Conservation (phyloP, 1,140 invertebrate genomes). For the Bombyx mori region DNA sequence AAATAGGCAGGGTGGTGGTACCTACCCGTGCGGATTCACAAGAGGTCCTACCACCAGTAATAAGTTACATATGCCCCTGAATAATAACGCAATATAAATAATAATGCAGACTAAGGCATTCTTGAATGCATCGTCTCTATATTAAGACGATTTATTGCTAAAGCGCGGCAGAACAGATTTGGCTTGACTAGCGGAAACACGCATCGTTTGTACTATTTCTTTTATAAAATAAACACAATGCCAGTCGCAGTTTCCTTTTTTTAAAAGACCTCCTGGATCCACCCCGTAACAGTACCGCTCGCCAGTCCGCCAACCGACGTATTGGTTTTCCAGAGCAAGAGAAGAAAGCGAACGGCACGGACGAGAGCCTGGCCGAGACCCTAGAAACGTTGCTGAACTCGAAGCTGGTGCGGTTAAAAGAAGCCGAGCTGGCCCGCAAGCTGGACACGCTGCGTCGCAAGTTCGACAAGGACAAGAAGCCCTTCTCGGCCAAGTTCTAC, state of each 20-base stretch:
- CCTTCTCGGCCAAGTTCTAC: constrained; percentile 79
- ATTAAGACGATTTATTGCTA: too few relatives aligned
- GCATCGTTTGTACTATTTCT: neutral
- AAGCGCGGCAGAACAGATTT: too few relatives aligned
- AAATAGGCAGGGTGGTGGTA: too few relatives aligned
- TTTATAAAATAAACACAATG: too few relatives aligned
- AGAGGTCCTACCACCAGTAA: too few relatives aligned
- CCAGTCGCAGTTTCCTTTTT: too few relatives aligned
- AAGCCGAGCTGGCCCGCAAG: constrained; percentile 88
- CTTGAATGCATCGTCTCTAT: neutral
- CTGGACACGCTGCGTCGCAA: constrained; percentile 87
- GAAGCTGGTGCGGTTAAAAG: constrained; percentile 87
- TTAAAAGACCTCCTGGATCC: too few relatives aligned
- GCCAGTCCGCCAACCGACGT: neutral
- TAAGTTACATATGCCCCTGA: too few relatives aligned
- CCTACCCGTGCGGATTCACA: too few relatives aligned
- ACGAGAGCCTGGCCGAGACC: constrained; percentile 80
- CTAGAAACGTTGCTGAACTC: constrained; percentile 85
- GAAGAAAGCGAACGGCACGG: constrained; percentile 51
- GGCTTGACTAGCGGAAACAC: neutral
- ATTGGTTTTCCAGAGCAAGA: constrained; percentile 16
- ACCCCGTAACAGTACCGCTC: too few relatives aligned
- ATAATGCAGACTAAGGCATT: too few relatives aligned
- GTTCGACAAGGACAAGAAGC: constrained; percentile 85
- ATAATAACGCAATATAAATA: neutral